Evolutionary conservation across 2,888 invertebrate genomes (phyloP), one percentile per base, ranked within the genome.

Genomic region (Erebia ligea): DNA sequence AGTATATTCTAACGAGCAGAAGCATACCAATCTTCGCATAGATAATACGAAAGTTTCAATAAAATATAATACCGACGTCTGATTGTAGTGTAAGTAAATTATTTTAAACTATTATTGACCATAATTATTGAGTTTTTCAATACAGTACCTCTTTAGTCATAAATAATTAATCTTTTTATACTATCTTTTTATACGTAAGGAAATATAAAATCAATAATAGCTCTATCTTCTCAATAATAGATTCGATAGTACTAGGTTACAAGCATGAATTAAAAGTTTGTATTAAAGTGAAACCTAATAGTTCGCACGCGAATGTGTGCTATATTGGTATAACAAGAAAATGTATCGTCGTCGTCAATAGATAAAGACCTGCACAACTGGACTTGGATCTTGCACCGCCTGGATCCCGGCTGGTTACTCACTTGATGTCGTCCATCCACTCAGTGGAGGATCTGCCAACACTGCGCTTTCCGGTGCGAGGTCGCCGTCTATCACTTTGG

Each of bases 1-100:
- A 34, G 25, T 58, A 58, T 65, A 48, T 69, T 67, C 45, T 57
- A 25, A 40, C 54, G 15, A 50, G n/a, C 72, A 74, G 66, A 72
- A 68, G 42, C 19, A 5, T 17, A 42, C 40, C 52, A 54, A 63
- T 70, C 54, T 58, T 15, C 25, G 58, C 45, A 62, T 57, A 11
- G 58, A 48, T 58, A 70, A 62, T 45, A 70, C 69, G 58, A 25
- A 45, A 67, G 13, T 21, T 40, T 48, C 10, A 66, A n/a, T 48
- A 25, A 8, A 63, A 0, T 34, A 9, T 11, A 34, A 10, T 10
- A 19, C 48, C 6, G 19, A 42, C 4, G 1, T 42, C 10, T 19
- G 10, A 6, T 45, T 59, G 34, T 34, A 3, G 9, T 15, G 63
- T 34, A 34, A 34, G 63, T 63, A 63, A 65, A 40, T 56, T 19